Percentiles rank a stretch among this genome's conserved stretches.
Evolutionary conservation across 2,888 invertebrate species (phyloP).

Genomic region (Lamellibrachia columna): DNA sequence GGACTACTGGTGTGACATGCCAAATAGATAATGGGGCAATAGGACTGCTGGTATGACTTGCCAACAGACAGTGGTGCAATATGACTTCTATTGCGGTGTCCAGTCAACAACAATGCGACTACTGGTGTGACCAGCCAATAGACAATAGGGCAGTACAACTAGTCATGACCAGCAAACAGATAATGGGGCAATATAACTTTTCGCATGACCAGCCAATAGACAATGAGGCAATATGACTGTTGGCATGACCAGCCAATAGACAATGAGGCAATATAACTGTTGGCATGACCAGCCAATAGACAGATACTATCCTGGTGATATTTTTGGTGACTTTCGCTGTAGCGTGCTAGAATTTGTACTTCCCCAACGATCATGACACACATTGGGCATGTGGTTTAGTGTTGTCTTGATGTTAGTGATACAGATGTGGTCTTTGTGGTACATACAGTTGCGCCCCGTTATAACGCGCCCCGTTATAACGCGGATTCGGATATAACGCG

Average conservation of each 20-base stretch:
- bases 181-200: constrained; percentile 75
- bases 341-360: background rate
- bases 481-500: no score
- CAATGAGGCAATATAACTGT: background rate
- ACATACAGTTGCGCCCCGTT: no score
- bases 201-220: constrained; percentile 43
- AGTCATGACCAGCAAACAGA: constrained; percentile 69
- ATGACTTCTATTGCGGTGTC: no score
- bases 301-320: background rate
- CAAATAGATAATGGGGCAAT: background rate
- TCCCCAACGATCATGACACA: background rate
- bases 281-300: background rate
- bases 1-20: constrained; percentile 19
- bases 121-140: constrained; percentile 45
- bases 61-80: background rate
- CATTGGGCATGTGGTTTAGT: background rate
- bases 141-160: constrained; percentile 24
- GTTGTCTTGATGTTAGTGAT: background rate
- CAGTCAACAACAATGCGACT: constrained; percentile 58
- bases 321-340: background rate
- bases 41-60: background rate
- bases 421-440: background rate
- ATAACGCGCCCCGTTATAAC: no score
- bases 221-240: no score
- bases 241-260: background rate